A percentile compares a stretch with the other conserved stretches of the same genome.
Evolutionary conservation across 1,140 invertebrate genomes (phyloP).

Genomic region (Cyclina sinensis): DNA sequence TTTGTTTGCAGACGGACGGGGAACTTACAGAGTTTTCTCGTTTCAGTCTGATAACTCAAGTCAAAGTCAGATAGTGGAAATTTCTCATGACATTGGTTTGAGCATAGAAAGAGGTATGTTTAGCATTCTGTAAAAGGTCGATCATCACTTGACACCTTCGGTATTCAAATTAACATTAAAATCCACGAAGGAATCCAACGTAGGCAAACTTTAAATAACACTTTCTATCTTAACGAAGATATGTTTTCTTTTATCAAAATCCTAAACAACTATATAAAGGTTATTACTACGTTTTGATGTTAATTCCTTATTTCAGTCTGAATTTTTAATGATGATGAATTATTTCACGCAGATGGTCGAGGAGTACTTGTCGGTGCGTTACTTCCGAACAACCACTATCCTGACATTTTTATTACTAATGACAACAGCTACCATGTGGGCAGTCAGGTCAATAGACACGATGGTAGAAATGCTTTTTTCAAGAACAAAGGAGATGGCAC

Average conservation of each 20-base stretch:
- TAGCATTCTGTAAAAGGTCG: too few species aligned
- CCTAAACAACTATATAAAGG: too few species aligned
- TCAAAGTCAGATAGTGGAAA: not conserved
- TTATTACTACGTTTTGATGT: too few species aligned
- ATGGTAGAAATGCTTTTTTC: slow-evolving; percentile 52
- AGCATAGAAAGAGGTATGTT: slow-evolving; percentile 26
- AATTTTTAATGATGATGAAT: too few species aligned
- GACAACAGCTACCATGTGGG: slow-evolving; percentile 42
- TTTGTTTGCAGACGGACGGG: not conserved
- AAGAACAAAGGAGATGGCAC: slow-evolving; percentile 51
- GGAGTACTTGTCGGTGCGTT: slow-evolving; percentile 54
- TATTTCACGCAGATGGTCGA: slow-evolving; percentile 33
- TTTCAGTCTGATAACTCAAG: not conserved
- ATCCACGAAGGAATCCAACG: too few species aligned
- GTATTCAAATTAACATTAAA: too few species aligned
- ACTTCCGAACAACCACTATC: not conserved
- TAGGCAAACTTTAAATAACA: too few species aligned
- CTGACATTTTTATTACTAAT: slow-evolving; percentile 57
- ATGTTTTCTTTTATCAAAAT: too few species aligned
- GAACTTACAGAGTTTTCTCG: not conserved
- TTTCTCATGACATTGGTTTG: not conserved
- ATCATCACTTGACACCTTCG: too few species aligned
- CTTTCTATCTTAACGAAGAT: too few species aligned
- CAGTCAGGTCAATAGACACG: slow-evolving; percentile 36
- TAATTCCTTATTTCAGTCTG: too few species aligned